Base-by-base conservation (phyloP, 2,797 vertebrate species). In the Labeo calbasu region DNA sequence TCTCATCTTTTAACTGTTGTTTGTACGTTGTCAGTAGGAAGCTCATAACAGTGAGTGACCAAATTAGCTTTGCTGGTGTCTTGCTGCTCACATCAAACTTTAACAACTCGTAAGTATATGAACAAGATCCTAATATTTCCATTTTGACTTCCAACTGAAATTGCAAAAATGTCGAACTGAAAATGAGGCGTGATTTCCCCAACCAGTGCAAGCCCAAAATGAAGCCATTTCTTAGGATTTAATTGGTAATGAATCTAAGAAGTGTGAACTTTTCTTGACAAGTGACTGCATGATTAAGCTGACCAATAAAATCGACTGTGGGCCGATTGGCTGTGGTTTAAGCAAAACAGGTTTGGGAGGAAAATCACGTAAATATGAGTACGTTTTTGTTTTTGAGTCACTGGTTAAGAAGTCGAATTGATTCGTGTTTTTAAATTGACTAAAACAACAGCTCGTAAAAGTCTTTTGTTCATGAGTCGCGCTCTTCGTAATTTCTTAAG, bases 1-100 rank as follows among this genome's bases (percentile, higher is more conserved):
- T 79, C 81, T 82, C 57, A 81, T 84, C 83, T 86, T 79, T 83
- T 81, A 83, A 78, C 79, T 82, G 68, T 82, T 82, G 79, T 79
- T 76, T 70, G 61, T 5, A 2, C 2, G 3, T 25, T 63, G 51
- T 50, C 70, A 32, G 81, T 28, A 32, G 61, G 65, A 66, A 77
- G 69, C 48, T 53, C 11, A 43, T 66, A 70, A 70, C 23, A 32
- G 59, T 28, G 43, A 78, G 53, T 48, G 59, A 65, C 76, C 76
- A 79, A 79, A 51, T 68, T 79, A 6, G 48, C 48, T 36, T 68
- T 69, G 23, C 32, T 70, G 14, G 17, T 14, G 13, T 59, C 57
- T 11, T 71, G 9, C n/a, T 71, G 79, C 68, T 81, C n/a, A 59
- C 71, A 57, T 70, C 36, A 53, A 36, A 32, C 36, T 55, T 69